phyloP scores from a whole-genome alignment of 23 tunicate genomes.

The Oikopleura dioica region DNA sequence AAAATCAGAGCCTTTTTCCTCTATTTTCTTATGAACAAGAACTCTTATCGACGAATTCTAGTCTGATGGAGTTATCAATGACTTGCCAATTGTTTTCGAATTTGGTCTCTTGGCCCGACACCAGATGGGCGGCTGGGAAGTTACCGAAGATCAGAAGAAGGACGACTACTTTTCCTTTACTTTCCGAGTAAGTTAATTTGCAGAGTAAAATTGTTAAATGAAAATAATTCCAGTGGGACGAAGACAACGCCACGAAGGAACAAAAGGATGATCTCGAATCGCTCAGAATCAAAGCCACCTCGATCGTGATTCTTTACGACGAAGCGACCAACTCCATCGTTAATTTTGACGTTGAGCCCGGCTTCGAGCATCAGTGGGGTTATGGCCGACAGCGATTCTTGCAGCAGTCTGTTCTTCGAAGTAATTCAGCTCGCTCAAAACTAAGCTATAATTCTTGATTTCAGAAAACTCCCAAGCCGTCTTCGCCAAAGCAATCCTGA shows the following conservation, averaged over 20 bases:
- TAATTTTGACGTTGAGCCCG: slow-evolving; percentile 13
- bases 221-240: slow-evolving; percentile 6
- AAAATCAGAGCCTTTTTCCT: too few relatives aligned
- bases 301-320: not conserved
- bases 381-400: slow-evolving; percentile 7
- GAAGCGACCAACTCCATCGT: not conserved
- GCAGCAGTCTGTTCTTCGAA: not conserved
- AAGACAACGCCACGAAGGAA: not conserved
- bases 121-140: slow-evolving; percentile 1
- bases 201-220: not conserved
- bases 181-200: slow-evolving; percentile 5
- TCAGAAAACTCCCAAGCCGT: not conserved
- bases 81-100: not conserved
- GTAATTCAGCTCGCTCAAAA: not conserved
- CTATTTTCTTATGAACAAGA: too few relatives aligned
- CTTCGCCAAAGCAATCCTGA: not conserved
- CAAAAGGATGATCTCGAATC: not conserved
- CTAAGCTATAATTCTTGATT: not conserved
- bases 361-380: slow-evolving; percentile 8
- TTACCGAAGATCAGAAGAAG: not conserved
- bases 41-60: too few relatives aligned
- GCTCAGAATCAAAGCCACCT: not conserved
- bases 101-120: not conserved
- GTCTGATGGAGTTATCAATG: not conserved
- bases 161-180: slow-evolving; percentile 6